Conservation (phyloP, 1,140 invertebrate species). For the Atta cephalotes region DNA sequence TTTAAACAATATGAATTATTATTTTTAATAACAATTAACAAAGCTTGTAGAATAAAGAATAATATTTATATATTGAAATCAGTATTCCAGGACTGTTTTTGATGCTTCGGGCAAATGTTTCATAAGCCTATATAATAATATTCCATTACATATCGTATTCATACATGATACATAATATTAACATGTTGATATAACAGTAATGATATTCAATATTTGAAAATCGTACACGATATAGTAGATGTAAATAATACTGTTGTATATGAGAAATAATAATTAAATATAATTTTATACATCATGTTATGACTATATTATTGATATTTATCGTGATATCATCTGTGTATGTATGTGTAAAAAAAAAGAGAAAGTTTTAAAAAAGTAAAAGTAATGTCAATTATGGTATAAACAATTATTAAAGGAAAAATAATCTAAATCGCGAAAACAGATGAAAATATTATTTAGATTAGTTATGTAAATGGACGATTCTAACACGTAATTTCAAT, state of each 20-base stretch:
- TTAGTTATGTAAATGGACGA: background rate
- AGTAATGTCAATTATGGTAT: too few species aligned
- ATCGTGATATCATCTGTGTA: background rate
- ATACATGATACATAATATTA: conserved; percentile 18
- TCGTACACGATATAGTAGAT: background rate
- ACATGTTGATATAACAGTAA: conserved; percentile 30
- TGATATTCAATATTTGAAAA: conserved; percentile 40
- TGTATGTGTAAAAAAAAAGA: background rate
- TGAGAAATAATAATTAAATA: conserved; percentile 20
- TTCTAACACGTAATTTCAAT: background rate
- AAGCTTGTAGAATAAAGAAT: background rate
- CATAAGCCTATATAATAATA: conserved; percentile 15
- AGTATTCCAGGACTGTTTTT: background rate
- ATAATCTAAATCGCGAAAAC: background rate
- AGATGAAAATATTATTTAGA: background rate
- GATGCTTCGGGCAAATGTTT: background rate
- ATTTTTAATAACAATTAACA: background rate
- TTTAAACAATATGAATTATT: background rate
- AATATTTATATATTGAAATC: background rate
- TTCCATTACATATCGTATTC: conserved; percentile 10
- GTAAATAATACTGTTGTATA: conserved; percentile 29
- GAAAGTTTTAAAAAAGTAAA: background rate
- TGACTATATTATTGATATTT: background rate
- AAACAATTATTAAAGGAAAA: background rate
- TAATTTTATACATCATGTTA: conserved; percentile 4